A percentile compares a stretch with the other conserved stretches of the same genome.
These are phyloP conservation scores for Protodeltote pygarga DNA, from an alignment of 2,888 invertebrate genomes.

Conservation along the genomic window DNA sequence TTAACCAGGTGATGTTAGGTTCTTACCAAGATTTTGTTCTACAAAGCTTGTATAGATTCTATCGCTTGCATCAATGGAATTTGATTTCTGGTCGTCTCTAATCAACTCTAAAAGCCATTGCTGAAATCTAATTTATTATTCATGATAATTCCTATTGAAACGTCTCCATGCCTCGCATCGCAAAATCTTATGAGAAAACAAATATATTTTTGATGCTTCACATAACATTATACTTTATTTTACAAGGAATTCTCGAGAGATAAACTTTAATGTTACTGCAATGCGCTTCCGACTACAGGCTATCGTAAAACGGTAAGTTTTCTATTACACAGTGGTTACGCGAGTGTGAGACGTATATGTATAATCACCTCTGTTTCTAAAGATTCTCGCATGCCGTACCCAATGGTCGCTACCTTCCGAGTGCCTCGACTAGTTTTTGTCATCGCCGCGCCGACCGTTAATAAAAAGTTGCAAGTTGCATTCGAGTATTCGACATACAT, in stretches of 20 bases:
- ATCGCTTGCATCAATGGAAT: neutral
- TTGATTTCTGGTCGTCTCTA: no score
- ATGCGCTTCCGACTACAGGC: slow-evolving; percentile 28
- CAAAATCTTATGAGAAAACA: no score
- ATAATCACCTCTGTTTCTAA: slow-evolving; percentile 49
- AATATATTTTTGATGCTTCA: no score
- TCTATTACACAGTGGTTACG: slow-evolving; percentile 35
- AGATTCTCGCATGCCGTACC: slow-evolving; percentile 51
- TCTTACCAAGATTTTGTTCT: slow-evolving; percentile 20
- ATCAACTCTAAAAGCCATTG: no score
- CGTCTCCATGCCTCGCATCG: no score
- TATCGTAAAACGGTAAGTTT: slow-evolving; percentile 32
- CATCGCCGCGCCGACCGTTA: slow-evolving; percentile 50
- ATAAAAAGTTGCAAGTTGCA: slow-evolving; percentile 55
- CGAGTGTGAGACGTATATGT: slow-evolving; percentile 25
- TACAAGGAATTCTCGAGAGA: slow-evolving; percentile 11
- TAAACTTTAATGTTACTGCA: slow-evolving; percentile 26
- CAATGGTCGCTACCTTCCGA: slow-evolving; percentile 50
- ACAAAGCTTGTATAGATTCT: neutral
- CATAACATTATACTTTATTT: no score
- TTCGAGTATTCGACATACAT: slow-evolving; percentile 49
- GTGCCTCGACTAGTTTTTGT: slow-evolving; percentile 60
- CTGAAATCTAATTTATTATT: no score
- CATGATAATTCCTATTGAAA: no score
- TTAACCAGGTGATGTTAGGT: slow-evolving; percentile 38